phyloP scores from a whole-genome alignment of 2,888 invertebrate genomes.

The Epiblema foenella region DNA sequence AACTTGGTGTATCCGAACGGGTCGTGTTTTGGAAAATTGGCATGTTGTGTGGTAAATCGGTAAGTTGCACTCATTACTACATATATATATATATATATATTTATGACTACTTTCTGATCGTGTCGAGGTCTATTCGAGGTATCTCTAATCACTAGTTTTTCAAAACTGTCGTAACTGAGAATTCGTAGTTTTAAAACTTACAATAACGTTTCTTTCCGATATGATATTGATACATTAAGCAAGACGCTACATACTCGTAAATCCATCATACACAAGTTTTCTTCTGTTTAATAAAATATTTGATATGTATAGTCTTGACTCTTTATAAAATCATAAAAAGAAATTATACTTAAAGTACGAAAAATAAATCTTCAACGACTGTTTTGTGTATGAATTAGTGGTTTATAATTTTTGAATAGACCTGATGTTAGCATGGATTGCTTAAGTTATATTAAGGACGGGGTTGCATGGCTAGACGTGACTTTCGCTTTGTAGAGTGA shows the following conservation, averaged over 20 bases:
- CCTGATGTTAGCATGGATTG: conserved; percentile 63
- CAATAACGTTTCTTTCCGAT: conserved; percentile 12
- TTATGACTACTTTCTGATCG: conserved; percentile 42
- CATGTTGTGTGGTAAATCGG: conserved; percentile 67
- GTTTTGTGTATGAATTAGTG: conserved; percentile 32
- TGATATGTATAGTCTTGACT: not conserved
- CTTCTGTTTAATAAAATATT: not conserved
- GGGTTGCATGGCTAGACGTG: conserved; percentile 51
- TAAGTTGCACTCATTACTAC: conserved; percentile 66
- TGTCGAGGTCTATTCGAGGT: conserved; percentile 8
- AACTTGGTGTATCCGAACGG: conserved; percentile 71
- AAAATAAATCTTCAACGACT: conserved; percentile 9
- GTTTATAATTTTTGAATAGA: conserved; percentile 29
- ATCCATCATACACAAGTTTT: not conserved
- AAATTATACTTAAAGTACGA: not conserved
- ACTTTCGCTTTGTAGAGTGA: conserved; percentile 45
- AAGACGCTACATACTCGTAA: not conserved
- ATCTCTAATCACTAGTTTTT: conserved; percentile 21
- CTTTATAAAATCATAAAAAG: not conserved
- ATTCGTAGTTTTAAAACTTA: too few species aligned
- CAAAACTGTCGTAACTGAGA: conserved; percentile 3
- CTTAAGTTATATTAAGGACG: conserved; percentile 55
- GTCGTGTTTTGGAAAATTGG: conserved; percentile 80
- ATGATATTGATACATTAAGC: not conserved
- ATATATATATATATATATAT: conserved; percentile 50